Evolutionary conservation across 1,140 invertebrate species (phyloP).

Genomic region (Subanguina moxae): DNA sequence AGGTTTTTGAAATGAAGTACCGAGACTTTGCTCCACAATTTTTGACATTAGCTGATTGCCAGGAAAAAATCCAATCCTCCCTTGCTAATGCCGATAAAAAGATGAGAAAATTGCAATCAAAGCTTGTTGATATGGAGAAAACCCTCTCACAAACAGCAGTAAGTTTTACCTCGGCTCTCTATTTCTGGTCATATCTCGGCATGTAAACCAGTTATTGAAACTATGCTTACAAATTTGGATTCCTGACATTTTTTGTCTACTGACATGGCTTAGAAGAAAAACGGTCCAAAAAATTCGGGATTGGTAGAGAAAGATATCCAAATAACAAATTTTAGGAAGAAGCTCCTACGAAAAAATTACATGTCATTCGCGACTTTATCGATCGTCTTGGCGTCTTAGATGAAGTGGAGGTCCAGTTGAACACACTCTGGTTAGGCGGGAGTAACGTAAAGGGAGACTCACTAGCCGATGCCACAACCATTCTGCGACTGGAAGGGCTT

Average conservation of each 20-base stretch:
- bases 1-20: conserved; percentile 26
- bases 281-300: too few species aligned
- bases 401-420: conserved; percentile 18
- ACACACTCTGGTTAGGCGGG: conserved; percentile 11
- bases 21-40: conserved; percentile 18
- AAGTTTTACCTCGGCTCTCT: background rate
- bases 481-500: conserved; percentile 15
- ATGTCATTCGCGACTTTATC: conserved; percentile 13
- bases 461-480: conserved; percentile 8
- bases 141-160: conserved; percentile 1
- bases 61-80: conserved; percentile 18
- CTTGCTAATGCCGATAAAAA: conserved; percentile 14
- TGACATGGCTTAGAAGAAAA: too few species aligned
- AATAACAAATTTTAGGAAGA: background rate
- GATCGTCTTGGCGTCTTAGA: conserved; percentile 2
- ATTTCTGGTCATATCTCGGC: too few species aligned
- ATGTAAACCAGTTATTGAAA: too few species aligned
- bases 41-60: conserved; percentile 21
- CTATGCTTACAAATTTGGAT: too few species aligned
- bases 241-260: too few species aligned
- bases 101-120: conserved; percentile 3
- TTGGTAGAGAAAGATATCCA: too few species aligned
- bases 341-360: conserved; percentile 1
- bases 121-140: conserved; percentile 12
- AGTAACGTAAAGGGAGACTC: conserved; percentile 9